Evolutionary conservation across 2,797 vertebrate species (phyloP).

Genomic region (Notolepis coatsorum): DNA sequence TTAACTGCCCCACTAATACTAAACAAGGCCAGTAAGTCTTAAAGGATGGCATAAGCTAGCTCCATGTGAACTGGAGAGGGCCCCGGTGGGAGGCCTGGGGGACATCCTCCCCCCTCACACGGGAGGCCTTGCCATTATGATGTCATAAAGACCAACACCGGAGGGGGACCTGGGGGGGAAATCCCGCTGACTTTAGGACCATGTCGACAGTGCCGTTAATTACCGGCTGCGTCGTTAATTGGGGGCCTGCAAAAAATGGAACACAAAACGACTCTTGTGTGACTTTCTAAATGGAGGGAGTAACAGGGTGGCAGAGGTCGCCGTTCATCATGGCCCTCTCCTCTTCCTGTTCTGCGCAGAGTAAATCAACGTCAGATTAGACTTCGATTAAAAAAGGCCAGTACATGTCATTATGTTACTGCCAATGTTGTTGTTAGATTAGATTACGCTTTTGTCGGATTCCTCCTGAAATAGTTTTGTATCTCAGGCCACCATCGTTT

Average conservation of each 20-base stretch:
- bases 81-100: constrained; percentile 55
- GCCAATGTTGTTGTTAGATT: too few species aligned
- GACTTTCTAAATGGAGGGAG: constrained; percentile 13
- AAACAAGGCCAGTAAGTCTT: constrained; percentile 66
- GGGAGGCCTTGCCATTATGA: constrained; percentile 58
- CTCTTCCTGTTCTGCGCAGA: too few species aligned
- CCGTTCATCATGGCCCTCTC: constrained; percentile 9
- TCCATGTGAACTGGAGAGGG: constrained; percentile 67
- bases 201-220: constrained; percentile 65
- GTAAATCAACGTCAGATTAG: too few species aligned
- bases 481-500: too few species aligned
- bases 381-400: too few species aligned
- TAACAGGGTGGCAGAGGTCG: constrained; percentile 13
- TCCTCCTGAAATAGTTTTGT: too few species aligned
- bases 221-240: constrained; percentile 59
- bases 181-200: constrained; percentile 73
- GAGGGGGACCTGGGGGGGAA: constrained; percentile 55
- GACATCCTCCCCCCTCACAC: constrained; percentile 67
- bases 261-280: constrained; percentile 57
- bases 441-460: too few species aligned
- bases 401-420: too few species aligned
- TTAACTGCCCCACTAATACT: constrained; percentile 55
- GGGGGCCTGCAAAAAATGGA: constrained; percentile 29
- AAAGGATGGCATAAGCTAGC: constrained; percentile 68
- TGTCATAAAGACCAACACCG: constrained; percentile 62